These are phyloP conservation scores for Oostethus manadensis DNA, from an alignment of 2,113 vertebrate genomes.

Conservation along the genomic window DNA sequence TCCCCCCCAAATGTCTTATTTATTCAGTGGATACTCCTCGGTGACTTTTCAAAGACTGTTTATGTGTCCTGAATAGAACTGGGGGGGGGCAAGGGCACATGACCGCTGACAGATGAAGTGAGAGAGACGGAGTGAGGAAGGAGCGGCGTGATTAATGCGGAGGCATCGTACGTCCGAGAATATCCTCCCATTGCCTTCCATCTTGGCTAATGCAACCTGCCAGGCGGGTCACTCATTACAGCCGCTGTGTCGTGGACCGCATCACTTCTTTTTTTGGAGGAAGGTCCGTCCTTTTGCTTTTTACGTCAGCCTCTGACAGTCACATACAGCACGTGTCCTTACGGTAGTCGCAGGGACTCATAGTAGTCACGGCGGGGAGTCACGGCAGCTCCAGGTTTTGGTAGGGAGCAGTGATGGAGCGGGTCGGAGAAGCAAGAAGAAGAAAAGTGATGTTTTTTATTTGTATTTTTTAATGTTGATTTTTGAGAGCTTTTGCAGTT, in stretches of 20 bases:
- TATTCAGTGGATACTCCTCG: not conserved
- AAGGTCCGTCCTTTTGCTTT: not conserved
- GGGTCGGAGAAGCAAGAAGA: too few species aligned
- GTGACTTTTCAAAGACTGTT: slow-evolving; percentile 19
- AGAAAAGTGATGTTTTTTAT: too few species aligned
- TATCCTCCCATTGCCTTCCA: slow-evolving; percentile 61
- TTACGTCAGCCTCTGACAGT: too few species aligned
- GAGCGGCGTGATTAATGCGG: slow-evolving; percentile 63
- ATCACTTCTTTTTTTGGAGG: not conserved
- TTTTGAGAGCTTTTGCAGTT: not conserved
- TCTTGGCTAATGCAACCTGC: slow-evolving; percentile 68
- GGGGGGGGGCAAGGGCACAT: slow-evolving; percentile 36
- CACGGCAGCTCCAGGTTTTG: too few species aligned
- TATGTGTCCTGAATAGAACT: slow-evolving; percentile 3
- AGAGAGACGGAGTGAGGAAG: slow-evolving; percentile 43
- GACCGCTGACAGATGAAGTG: slow-evolving; percentile 49
- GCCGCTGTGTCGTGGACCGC: slow-evolving; percentile 6
- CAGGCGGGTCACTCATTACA: slow-evolving; percentile 59
- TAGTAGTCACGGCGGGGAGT: too few species aligned
- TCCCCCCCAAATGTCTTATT: too few species aligned
- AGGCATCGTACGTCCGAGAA: slow-evolving; percentile 60
- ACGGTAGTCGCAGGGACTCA: too few species aligned
- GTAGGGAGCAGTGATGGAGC: too few species aligned
- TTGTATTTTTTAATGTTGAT: not conserved
- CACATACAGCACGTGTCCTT: too few species aligned